These are phyloP conservation scores for Drosophila watanabei DNA, from an alignment of 1,140 invertebrate species.

Conservation along the genomic window DNA sequence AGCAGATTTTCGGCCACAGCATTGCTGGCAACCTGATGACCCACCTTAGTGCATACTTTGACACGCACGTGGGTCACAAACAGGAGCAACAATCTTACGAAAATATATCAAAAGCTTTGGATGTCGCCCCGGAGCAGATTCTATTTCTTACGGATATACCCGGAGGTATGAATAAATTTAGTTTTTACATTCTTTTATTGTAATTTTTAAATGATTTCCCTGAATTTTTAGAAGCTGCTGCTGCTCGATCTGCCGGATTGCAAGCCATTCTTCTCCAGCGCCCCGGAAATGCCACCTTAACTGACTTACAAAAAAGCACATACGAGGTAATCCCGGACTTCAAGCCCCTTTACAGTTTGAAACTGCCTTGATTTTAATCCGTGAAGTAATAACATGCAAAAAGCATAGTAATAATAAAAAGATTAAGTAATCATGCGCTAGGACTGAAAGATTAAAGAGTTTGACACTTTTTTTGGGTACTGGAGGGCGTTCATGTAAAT, in stretches of 20 bases:
- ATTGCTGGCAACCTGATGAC: constrained; percentile 91
- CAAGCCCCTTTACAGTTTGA: background rate
- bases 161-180: constrained; percentile 88
- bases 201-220: background rate
- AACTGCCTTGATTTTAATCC: constrained; percentile 20
- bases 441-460: background rate
- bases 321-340: constrained; percentile 44
- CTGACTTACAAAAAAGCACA: constrained; percentile 59
- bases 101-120: constrained; percentile 91
- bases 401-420: background rate
- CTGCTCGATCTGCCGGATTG: constrained; percentile 91
- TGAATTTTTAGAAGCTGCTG: constrained; percentile 90
- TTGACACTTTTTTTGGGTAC: background rate
- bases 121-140: constrained; percentile 88
- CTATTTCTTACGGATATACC: constrained; percentile 95
- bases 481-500: too few relatives aligned
- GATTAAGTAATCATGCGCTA: background rate
- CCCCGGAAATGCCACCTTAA: constrained; percentile 90
- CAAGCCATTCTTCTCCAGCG: constrained; percentile 89
- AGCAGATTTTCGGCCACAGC: constrained; percentile 93
- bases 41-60: constrained; percentile 93
- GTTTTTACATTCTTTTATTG: background rate
- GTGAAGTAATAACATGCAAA: background rate
- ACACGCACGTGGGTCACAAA: constrained; percentile 94
- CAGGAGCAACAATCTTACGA: constrained; percentile 90